Evolutionary conservation across 1,140 invertebrate genomes (phyloP).

Genomic region (Ladona fulva): DNA sequence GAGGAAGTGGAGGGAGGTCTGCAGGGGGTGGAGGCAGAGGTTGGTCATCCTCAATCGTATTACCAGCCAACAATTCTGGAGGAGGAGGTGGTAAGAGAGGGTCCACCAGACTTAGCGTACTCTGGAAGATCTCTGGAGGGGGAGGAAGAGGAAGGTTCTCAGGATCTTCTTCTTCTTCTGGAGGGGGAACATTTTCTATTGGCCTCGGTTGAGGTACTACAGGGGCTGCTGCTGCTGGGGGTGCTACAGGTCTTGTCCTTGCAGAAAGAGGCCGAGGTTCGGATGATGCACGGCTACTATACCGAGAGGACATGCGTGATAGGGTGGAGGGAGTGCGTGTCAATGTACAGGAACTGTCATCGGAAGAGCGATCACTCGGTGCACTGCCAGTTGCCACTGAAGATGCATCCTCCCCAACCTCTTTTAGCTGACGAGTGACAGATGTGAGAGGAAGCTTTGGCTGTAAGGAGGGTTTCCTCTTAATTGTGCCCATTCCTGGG

Average conservation of each 20-base stretch:
- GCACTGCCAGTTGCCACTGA: slow-evolving; percentile 23
- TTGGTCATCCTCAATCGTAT: slow-evolving; percentile 61
- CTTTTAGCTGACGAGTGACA: slow-evolving; percentile 78
- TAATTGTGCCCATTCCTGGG: slow-evolving; percentile 55
- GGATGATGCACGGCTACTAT: background rate
- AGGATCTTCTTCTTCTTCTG: slow-evolving; percentile 30
- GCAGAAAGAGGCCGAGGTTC: background rate
- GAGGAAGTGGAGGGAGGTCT: slow-evolving; percentile 55
- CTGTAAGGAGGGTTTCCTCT: slow-evolving; percentile 73
- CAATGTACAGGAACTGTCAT: background rate
- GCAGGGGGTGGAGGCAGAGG: slow-evolving; percentile 66
- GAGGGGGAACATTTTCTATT: background rate
- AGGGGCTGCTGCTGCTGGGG: slow-evolving; percentile 16
- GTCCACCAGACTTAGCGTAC: slow-evolving; percentile 31
- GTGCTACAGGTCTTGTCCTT: background rate
- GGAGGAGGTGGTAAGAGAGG: slow-evolving; percentile 46
- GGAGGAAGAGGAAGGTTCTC: slow-evolving; percentile 46
- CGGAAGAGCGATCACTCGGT: slow-evolving; percentile 18
- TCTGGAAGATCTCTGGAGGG: slow-evolving; percentile 28
- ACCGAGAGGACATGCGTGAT: background rate
- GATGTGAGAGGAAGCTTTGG: slow-evolving; percentile 83
- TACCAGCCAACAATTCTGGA: slow-evolving; percentile 54
- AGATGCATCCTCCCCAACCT: slow-evolving; percentile 52
- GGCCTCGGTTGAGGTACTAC: slow-evolving; percentile 10
- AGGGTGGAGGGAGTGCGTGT: background rate